phyloP scores from a whole-genome alignment of 2,113 vertebrate species.

The Tylochromis polylepis region DNA sequence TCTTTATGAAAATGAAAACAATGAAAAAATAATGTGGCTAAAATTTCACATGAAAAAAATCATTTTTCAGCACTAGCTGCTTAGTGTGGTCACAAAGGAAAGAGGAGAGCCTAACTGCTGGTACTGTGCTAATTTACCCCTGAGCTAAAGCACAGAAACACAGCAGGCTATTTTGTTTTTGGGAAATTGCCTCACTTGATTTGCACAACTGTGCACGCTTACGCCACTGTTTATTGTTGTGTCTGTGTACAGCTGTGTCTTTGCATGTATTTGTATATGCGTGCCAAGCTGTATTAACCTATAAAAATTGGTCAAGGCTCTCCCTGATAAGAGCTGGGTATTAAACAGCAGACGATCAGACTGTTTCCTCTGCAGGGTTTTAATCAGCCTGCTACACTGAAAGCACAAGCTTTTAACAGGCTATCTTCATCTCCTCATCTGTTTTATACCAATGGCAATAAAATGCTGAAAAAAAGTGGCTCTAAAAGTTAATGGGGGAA shows the following conservation, averaged over 20 bases:
- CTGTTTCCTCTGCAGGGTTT: slow-evolving; percentile 10
- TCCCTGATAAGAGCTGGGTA: slow-evolving; percentile 4
- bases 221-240: not conserved
- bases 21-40: fast-evolving
- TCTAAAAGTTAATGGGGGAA: slow-evolving; percentile 18
- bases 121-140: not conserved
- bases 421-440: not conserved
- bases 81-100: not conserved
- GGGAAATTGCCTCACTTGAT: slow-evolving; percentile 4
- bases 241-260: not conserved
- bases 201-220: not conserved
- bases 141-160: not conserved
- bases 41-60: not conserved
- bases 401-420: slow-evolving; percentile 9
- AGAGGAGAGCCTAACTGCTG: not conserved
- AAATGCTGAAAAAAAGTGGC: not conserved
- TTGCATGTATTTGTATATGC: not conserved
- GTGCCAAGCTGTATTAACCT: not conserved
- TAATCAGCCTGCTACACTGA: slow-evolving; percentile 23
- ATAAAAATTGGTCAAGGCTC: not conserved
- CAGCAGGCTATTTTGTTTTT: slow-evolving; percentile 2
- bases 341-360: slow-evolving; percentile 34
- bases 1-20: not conserved
- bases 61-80: not conserved
- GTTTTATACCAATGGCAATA: not conserved